These are phyloP conservation scores for Microplitis demolitor DNA, from an alignment of 1,140 invertebrate genomes.

Conservation along the genomic window DNA sequence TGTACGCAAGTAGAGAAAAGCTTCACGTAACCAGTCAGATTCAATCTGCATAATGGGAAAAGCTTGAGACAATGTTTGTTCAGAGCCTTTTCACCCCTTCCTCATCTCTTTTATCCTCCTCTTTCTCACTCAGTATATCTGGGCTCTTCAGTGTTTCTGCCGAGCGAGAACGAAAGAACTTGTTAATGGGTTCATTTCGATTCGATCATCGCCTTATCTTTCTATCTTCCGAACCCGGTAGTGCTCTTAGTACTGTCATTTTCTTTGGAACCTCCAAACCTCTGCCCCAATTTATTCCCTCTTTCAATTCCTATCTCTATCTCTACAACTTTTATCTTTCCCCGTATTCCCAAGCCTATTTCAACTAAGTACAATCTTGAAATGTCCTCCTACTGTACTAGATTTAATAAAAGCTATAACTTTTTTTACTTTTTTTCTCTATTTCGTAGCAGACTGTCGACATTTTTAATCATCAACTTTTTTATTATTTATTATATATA, in stretches of 20 bases:
- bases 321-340: slow-evolving; percentile 18
- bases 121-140: slow-evolving; percentile 25
- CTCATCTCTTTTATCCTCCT: not conserved
- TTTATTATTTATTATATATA: too few species aligned
- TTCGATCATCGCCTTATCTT: slow-evolving; percentile 55
- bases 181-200: slow-evolving; percentile 61
- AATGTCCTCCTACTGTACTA: too few species aligned
- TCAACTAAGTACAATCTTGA: too few species aligned
- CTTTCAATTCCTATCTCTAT: slow-evolving; percentile 19
- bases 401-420: too few species aligned
- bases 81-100: slow-evolving; percentile 33
- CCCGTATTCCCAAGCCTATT: slow-evolving; percentile 19
- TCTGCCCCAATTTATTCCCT: not conserved
- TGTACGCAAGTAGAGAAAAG: slow-evolving; percentile 29
- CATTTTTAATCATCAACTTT: too few species aligned
- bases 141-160: slow-evolving; percentile 35
- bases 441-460: too few species aligned
- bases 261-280: not conserved
- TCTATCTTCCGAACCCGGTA: slow-evolving; percentile 30
- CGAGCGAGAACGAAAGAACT: slow-evolving; percentile 49
- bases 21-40: slow-evolving; percentile 51
- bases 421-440: too few species aligned
- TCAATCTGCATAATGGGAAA: slow-evolving; percentile 62
- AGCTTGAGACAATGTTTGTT: slow-evolving; percentile 59
- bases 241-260: not conserved